phyloP scores from a whole-genome alignment of 2,797 vertebrate species.

The Amniataba percoides region DNA sequence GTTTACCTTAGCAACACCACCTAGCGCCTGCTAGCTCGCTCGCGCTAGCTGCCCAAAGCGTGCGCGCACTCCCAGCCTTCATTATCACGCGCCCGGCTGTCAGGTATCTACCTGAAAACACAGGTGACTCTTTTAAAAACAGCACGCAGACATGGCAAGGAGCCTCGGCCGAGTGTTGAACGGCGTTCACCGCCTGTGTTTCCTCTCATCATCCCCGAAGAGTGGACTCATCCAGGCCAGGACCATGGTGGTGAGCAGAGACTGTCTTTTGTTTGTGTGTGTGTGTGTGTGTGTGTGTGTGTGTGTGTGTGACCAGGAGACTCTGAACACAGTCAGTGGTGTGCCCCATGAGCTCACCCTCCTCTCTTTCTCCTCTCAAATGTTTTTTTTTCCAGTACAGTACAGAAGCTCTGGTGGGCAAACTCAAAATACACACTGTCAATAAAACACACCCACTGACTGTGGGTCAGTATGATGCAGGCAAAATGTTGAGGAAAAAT shows the following conservation, averaged over 20 bases:
- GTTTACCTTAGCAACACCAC: background rate
- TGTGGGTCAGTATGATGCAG: background rate
- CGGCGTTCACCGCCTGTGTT: slow-evolving; percentile 24
- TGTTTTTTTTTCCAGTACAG: slow-evolving; percentile 3
- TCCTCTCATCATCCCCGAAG: background rate
- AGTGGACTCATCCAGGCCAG: slow-evolving; percentile 5
- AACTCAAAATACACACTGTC: background rate
- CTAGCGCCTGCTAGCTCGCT: background rate
- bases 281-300: no score
- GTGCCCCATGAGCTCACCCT: background rate
- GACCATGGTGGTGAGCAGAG: slow-evolving; percentile 73
- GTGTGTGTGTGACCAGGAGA: no score
- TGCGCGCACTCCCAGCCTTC: slow-evolving; percentile 1
- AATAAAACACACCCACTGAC: no score
- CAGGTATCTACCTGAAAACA: no score
- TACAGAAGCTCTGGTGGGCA: background rate
- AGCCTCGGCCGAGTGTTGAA: slow-evolving; percentile 47
- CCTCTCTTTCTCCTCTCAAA: background rate
- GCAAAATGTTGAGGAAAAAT: no score
- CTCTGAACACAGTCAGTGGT: no score
- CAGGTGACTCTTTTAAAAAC: no score
- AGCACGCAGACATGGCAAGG: slow-evolving; percentile 43
- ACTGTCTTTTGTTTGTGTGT: no score
- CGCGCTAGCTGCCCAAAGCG: background rate
- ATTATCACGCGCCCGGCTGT: no score